phyloP scores from a whole-genome alignment of 2,888 invertebrate species.

The Drosophila hamatofila region DNA sequence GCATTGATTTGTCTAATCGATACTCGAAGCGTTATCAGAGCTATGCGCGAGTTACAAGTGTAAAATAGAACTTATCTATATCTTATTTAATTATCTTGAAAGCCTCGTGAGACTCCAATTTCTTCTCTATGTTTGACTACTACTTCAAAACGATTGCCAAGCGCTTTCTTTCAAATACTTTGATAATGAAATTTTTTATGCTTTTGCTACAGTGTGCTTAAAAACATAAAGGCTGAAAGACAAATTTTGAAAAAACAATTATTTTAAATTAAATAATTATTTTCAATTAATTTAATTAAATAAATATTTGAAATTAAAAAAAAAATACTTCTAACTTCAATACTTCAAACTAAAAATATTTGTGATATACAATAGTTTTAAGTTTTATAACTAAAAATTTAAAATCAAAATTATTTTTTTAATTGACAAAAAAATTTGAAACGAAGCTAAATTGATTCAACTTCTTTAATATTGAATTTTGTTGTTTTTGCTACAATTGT shows the following conservation, averaged over 20 bases:
- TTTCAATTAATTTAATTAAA: background rate
- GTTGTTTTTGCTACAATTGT: too few relatives aligned
- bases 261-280: background rate
- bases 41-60: slow-evolving; percentile 72
- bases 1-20: slow-evolving; percentile 28
- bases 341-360: too few relatives aligned
- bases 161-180: slow-evolving; percentile 7
- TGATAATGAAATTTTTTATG: slow-evolving; percentile 17
- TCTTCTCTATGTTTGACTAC: slow-evolving; percentile 21
- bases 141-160: slow-evolving; percentile 19
- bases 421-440: too few relatives aligned
- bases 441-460: too few relatives aligned
- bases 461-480: too few relatives aligned
- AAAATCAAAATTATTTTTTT: too few relatives aligned
- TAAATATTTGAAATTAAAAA: too few relatives aligned
- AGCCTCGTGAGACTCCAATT: slow-evolving; percentile 1
- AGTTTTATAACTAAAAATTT: too few relatives aligned
- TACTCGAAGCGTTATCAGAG: slow-evolving; percentile 53
- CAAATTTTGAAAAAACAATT: background rate
- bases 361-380: too few relatives aligned
- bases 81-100: slow-evolving; percentile 4
- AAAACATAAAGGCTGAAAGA: background rate
- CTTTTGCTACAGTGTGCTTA: slow-evolving; percentile 28
- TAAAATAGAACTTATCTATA: slow-evolving; percentile 56
- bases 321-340: too few relatives aligned